Percentiles rank a stretch among this genome's conserved stretches.
These are phyloP conservation scores for Pollimyrus isidori DNA, from an alignment of 2,113 vertebrate species.

Conservation along the genomic window DNA sequence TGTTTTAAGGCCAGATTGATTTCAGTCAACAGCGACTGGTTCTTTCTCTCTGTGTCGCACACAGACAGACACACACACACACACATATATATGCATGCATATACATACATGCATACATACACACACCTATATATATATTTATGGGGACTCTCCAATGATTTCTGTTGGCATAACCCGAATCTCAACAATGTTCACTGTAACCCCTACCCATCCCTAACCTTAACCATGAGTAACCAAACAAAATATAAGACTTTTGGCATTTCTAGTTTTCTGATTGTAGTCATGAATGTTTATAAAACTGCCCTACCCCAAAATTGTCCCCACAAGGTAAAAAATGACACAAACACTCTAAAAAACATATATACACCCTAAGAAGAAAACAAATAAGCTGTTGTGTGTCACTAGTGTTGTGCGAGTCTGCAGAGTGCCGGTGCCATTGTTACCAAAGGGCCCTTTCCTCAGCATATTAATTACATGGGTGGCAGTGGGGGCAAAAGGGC, in stretches of 20 bases:
- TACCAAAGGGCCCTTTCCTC: not conserved
- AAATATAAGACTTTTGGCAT: not conserved
- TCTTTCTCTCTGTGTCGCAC: not conserved
- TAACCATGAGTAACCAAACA: not conserved
- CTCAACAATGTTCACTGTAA: not conserved
- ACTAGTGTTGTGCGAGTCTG: not conserved
- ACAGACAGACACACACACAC: not conserved
- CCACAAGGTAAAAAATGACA: not conserved
- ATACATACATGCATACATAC: not conserved
- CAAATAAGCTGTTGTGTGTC: not conserved
- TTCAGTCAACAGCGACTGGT: not conserved
- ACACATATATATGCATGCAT: not conserved
- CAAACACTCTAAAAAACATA: not conserved
- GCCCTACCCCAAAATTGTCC: not conserved
- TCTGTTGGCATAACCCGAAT: not conserved
- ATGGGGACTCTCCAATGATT: not conserved
- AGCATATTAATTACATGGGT: not conserved
- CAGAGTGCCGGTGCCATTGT: not conserved
- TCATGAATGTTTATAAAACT: not conserved
- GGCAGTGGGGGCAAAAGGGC: not conserved
- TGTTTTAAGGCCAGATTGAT: not conserved
- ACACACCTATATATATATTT: not conserved
- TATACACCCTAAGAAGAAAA: not conserved
- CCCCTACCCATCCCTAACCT: not conserved
- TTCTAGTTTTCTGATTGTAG: not conserved